phyloP scores from a whole-genome alignment of 2,888 invertebrate genomes.

The Argyresthia albistria region DNA sequence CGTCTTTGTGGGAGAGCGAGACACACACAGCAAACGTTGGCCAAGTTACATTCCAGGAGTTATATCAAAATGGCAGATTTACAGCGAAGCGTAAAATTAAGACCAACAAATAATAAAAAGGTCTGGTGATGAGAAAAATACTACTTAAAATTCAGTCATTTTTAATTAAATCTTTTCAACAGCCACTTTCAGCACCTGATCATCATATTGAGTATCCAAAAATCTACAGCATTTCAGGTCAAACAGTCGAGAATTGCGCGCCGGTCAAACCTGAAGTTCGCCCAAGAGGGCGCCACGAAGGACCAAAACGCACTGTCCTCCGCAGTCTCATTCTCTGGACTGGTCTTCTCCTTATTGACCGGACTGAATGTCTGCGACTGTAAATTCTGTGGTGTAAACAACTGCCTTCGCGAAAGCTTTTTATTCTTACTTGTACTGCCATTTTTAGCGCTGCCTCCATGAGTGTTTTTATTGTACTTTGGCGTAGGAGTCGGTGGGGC shows the following conservation, averaged over 20 bases:
- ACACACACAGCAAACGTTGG: too few species aligned
- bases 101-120: too few species aligned
- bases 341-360: constrained; percentile 31
- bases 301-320: constrained; percentile 32
- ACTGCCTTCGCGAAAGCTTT: constrained; percentile 68
- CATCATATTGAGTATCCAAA: too few species aligned
- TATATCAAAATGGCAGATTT: too few species aligned
- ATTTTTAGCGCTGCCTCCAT: constrained; percentile 17
- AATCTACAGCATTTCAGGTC: background rate
- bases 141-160: too few species aligned
- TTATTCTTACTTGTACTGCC: constrained; percentile 36
- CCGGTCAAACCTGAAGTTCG: constrained; percentile 68
- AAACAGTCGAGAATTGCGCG: constrained; percentile 4
- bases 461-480: background rate
- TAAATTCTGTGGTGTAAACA: constrained; percentile 65
- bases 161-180: too few species aligned
- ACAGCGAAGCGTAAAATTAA: too few species aligned
- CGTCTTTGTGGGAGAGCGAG: too few species aligned
- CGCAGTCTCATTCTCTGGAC: constrained; percentile 19
- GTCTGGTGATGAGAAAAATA: too few species aligned
- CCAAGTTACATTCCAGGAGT: too few species aligned
- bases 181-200: too few species aligned
- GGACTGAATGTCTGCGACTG: constrained; percentile 34
- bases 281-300: constrained; percentile 76
- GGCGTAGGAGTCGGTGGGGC: background rate